Evolutionary conservation across 2,797 vertebrate species (phyloP).

Genomic region (Ataeniobius toweri): DNA sequence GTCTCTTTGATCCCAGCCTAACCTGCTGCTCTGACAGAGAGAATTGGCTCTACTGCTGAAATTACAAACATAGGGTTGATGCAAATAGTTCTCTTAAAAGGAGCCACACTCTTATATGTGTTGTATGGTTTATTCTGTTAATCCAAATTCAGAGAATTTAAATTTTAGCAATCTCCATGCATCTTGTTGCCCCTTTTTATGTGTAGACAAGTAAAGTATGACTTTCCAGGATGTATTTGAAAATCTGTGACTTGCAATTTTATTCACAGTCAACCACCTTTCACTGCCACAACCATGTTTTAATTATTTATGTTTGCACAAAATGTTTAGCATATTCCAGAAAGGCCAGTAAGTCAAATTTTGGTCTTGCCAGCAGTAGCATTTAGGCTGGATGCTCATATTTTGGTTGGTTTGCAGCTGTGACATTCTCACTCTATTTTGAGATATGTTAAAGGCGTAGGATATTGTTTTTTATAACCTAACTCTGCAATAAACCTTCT

Average conservation of each 20-base stretch:
- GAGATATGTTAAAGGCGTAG: not conserved
- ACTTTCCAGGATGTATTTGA: not conserved
- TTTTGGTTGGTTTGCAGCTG: not conserved
- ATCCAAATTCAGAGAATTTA: not conserved
- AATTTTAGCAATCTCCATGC: not conserved
- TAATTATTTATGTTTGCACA: not conserved
- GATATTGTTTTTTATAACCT: not conserved
- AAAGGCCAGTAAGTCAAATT: not conserved
- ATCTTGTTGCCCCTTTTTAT: not conserved
- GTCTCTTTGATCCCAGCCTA: slow-evolving; percentile 55
- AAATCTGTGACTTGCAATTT: no score
- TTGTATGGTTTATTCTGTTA: not conserved
- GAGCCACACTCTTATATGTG: not conserved
- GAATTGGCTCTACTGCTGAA: slow-evolving; percentile 50
- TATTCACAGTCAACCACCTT: no score
- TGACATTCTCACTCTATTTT: no score
- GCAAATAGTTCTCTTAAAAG: not conserved
- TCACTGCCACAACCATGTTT: not conserved
- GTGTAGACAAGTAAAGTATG: not conserved
- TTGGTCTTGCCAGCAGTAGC: not conserved
- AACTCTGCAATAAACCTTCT: not conserved
- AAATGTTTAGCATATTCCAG: not conserved
- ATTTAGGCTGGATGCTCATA: not conserved
- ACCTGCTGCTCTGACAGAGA: slow-evolving; percentile 57
- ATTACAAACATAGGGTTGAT: slow-evolving; percentile 30